Evolutionary conservation across 2,797 vertebrate species (phyloP).

Genomic region (Austrolebias charrua): DNA sequence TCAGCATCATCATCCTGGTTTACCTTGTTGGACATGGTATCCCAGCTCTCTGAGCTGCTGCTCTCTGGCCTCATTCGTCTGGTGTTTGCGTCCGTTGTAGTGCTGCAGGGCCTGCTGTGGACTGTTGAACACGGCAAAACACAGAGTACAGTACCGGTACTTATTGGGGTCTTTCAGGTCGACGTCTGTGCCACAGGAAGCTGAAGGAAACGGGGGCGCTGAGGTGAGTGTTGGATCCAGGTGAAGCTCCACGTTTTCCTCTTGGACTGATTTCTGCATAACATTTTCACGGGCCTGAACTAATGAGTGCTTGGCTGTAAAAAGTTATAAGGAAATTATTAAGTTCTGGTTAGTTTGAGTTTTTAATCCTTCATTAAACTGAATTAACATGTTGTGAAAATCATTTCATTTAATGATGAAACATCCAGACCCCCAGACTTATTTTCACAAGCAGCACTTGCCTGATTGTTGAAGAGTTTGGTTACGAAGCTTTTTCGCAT

Average conservation of each 20-base stretch:
- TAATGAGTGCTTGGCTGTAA: conserved; percentile 27
- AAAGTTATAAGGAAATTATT: conserved; percentile 7
- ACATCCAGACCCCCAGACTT: background rate
- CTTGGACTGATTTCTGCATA: conserved; percentile 26
- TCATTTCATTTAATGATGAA: background rate
- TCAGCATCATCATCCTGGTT: background rate
- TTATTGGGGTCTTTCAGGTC: conserved; percentile 80
- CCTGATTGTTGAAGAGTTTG: conserved; percentile 54
- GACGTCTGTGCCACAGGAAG: conserved; percentile 40
- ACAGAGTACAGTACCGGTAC: conserved; percentile 82
- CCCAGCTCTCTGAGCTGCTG: conserved; percentile 75
- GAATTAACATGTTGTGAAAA: background rate
- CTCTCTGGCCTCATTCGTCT: conserved; percentile 79
- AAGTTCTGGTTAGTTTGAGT: background rate
- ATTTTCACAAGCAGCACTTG: conserved; percentile 33
- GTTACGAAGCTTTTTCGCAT: conserved; percentile 81
- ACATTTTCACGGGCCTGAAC: conserved; percentile 7
- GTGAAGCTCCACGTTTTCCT: conserved; percentile 18
- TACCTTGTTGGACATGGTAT: conserved; percentile 67
- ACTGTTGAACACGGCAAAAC: conserved; percentile 82
- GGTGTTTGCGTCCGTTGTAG: conserved; percentile 86
- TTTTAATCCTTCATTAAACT: background rate
- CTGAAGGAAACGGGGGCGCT: background rate
- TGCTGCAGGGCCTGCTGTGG: conserved; percentile 81
- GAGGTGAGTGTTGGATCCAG: conserved; percentile 14